phyloP scores from a whole-genome alignment of 92 coral and sea anemone species.

The Umimayanthus kanabou region DNA sequence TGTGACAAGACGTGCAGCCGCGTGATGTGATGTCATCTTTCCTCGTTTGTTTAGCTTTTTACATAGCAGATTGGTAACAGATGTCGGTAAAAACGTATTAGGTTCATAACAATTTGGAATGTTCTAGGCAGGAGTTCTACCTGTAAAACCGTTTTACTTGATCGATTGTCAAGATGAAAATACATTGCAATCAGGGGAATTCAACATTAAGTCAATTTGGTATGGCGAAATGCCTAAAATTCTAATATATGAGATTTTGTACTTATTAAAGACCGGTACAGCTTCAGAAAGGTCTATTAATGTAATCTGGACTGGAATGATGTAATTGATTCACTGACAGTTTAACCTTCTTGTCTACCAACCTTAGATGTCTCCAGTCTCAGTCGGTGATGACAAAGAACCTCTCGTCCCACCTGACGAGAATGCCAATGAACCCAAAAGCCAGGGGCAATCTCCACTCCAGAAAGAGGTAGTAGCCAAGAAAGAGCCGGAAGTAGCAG shows the following conservation, averaged over 20 bases:
- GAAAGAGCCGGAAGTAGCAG: conserved; percentile 20
- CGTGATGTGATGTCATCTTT: neutral
- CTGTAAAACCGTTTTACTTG: no score
- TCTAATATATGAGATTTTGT: neutral
- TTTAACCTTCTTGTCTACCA: neutral
- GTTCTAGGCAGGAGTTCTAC: no score
- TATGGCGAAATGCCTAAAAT: no score
- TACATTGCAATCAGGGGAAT: no score
- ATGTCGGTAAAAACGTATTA: neutral
- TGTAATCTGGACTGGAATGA: neutral
- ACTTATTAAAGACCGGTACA: neutral
- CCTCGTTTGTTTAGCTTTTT: no score
- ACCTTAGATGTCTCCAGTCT: conserved; percentile 6
- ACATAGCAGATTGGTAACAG: neutral
- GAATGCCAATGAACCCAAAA: conserved; percentile 65
- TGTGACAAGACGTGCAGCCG: no score
- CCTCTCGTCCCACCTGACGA: conserved; percentile 70
- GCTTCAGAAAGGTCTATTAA: neutral
- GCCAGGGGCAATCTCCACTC: conserved; percentile 26
- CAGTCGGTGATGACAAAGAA: conserved; percentile 47
- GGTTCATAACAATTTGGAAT: neutral
- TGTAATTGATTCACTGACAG: neutral
- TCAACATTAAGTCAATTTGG: no score
- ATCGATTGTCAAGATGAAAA: no score
- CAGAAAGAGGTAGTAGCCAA: conserved; percentile 20